Evolutionary conservation across 2,113 vertebrate genomes (phyloP), one percentile per base, ranked within the genome.

Genomic region (Pungitius pungitius): DNA sequence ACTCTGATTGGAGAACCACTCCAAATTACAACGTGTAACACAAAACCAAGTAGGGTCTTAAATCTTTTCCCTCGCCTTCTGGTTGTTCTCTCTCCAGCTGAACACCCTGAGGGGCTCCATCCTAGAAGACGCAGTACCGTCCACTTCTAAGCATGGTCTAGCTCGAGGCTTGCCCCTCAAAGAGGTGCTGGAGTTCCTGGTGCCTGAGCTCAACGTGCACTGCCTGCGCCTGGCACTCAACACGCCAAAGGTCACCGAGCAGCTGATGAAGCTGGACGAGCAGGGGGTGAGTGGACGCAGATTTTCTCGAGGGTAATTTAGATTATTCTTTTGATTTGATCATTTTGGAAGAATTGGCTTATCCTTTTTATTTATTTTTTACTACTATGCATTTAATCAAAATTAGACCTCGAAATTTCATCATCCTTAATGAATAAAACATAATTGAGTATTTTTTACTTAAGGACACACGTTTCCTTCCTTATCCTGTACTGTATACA

Each of bases 231-330:
- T 99, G 88, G 98, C 97, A 54, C 97, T 99, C 88, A 99, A 99
- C 91, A 98, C 98, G 1, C 98, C 97, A 0, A 99, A 98, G 85
- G 98, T 99, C 88, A 99, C 98, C 0, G 98, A 99, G 61, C 97
- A 99, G 75, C 96, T 99, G 81, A 97, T 99, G 96, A 99, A 99
- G 68, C 93, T 99, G 85, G 98, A 99, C 65, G 98, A 99, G 64
- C 98, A 99, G 91, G 98, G 97, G 94, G 98, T 99, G 87, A 93
- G 94, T 76, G 90, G 90, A 70, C 20, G 3, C 17, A 26, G 24
- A 22, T 11, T 15, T 40, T 6, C 7, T 1, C 22, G 22, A 8
- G 12, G 6, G 30, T n/a, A 26, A 22, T 56, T 47, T 42, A 33
- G 72, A 55, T 61, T 20, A 47, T 6, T 54, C 10, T 11, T 49